A percentile compares a stretch with the other conserved stretches of the same genome.
These are phyloP conservation scores for Chelon labrosus DNA, from an alignment of 2,797 vertebrate genomes.

Conservation along the genomic window DNA sequence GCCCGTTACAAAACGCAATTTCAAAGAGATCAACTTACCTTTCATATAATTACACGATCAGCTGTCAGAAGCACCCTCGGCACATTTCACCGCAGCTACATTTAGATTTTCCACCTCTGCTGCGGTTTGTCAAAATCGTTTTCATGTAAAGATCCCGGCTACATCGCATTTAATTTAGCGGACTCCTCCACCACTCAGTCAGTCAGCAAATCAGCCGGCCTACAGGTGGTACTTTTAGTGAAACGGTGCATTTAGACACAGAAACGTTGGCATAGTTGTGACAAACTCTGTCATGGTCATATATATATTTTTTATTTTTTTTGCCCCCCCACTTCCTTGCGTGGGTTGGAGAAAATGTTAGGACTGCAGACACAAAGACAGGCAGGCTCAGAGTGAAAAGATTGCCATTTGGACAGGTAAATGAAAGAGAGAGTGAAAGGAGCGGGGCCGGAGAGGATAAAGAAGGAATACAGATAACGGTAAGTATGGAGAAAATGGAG, in stretches of 20 bases:
- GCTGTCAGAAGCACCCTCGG: constrained; percentile 1
- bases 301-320: constrained; percentile 23
- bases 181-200: constrained; percentile 24
- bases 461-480: constrained; percentile 58
- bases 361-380: constrained; percentile 47
- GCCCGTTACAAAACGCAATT: neutral
- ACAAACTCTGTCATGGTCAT: constrained; percentile 46
- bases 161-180: constrained; percentile 23
- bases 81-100: constrained; percentile 10
- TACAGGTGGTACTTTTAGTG: constrained; percentile 23
- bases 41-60: constrained; percentile 1
- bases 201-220: constrained; percentile 22
- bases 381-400: constrained; percentile 47
- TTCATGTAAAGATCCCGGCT: neutral
- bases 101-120: neutral
- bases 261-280: constrained; percentile 20
- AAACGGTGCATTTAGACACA: constrained; percentile 28
- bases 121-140: constrained; percentile 14
- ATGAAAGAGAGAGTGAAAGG: constrained; percentile 56
- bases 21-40: constrained; percentile 6
- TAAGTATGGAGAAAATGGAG: constrained; percentile 61
- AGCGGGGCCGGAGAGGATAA: constrained; percentile 34
- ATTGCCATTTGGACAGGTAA: constrained; percentile 67
- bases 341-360: constrained; percentile 61
- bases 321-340: neutral